These are phyloP conservation scores for Bradypus variegatus DNA, from an alignment of 2,797 vertebrate genomes.

Conservation along the genomic window DNA sequence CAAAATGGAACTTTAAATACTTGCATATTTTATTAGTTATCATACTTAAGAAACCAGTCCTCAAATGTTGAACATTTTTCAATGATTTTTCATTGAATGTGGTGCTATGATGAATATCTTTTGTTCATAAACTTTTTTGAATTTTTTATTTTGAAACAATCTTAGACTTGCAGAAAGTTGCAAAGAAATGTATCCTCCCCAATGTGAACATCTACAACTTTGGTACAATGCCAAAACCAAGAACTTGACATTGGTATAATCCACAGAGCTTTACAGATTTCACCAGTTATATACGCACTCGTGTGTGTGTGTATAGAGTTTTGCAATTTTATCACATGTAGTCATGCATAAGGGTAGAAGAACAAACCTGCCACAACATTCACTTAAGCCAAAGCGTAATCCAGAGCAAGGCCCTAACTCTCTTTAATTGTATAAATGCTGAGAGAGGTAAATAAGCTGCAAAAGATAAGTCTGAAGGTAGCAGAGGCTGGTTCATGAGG, in stretches of 20 bases:
- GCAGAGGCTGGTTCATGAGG: too few species aligned
- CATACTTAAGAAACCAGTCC: neutral
- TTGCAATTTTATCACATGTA: neutral
- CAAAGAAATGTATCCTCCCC: neutral
- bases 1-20: neutral
- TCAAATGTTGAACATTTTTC: neutral
- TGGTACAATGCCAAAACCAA: neutral
- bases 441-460: too few species aligned
- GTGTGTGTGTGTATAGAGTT: neutral
- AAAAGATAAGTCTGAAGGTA: too few species aligned
- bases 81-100: neutral
- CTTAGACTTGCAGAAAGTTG: neutral
- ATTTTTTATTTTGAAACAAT: neutral
- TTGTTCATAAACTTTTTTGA: neutral
- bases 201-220: neutral
- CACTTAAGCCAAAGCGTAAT: too few species aligned
- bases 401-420: too few species aligned
- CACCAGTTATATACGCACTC: too few species aligned
- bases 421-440: too few species aligned
- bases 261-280: neutral
- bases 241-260: neutral
- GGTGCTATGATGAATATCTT: neutral
- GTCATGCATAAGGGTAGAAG: neutral
- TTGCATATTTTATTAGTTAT: neutral
- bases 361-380: too few species aligned